Evolutionary conservation across 2,888 invertebrate species (phyloP).

Genomic region (Drosophila quasianomalipes): DNA sequence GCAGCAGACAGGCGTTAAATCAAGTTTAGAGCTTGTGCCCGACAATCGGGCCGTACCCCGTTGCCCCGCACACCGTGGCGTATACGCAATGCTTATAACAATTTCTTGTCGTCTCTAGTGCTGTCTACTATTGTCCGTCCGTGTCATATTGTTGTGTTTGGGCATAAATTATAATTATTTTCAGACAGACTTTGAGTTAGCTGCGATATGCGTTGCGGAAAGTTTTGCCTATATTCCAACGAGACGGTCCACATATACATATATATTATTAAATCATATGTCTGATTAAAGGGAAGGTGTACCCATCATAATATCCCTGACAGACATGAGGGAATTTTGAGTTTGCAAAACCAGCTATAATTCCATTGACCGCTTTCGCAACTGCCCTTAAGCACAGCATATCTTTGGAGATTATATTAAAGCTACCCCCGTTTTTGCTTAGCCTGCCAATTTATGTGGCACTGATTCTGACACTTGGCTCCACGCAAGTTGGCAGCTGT

Average conservation of each 20-base stretch:
- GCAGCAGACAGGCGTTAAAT: slow-evolving; percentile 49
- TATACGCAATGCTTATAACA: slow-evolving; percentile 36
- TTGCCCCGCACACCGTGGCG: slow-evolving; percentile 20
- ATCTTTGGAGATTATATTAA: neutral
- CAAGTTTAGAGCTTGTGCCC: slow-evolving; percentile 40
- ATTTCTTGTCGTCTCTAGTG: slow-evolving; percentile 4
- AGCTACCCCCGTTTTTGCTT: neutral
- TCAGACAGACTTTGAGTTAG: slow-evolving; percentile 28
- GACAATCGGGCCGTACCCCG: neutral
- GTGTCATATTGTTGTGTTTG: slow-evolving; percentile 54
- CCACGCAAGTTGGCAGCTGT: neutral
- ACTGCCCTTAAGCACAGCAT: neutral
- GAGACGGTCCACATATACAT: neutral
- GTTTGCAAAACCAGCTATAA: neutral
- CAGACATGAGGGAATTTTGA: neutral
- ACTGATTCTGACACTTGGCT: neutral
- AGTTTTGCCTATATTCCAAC: slow-evolving; percentile 1
- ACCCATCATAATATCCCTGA: neutral
- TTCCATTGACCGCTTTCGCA: neutral
- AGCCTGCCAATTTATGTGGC: neutral
- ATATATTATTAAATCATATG: neutral
- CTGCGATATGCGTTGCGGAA: neutral
- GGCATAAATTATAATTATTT: slow-evolving; percentile 75
- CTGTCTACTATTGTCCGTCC: neutral
- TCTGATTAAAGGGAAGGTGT: neutral